A percentile compares a stretch with the other conserved stretches of the same genome.
Evolutionary conservation across 1,140 invertebrate genomes (phyloP).

Genomic region (Drosophila sulfurigaster): DNA sequence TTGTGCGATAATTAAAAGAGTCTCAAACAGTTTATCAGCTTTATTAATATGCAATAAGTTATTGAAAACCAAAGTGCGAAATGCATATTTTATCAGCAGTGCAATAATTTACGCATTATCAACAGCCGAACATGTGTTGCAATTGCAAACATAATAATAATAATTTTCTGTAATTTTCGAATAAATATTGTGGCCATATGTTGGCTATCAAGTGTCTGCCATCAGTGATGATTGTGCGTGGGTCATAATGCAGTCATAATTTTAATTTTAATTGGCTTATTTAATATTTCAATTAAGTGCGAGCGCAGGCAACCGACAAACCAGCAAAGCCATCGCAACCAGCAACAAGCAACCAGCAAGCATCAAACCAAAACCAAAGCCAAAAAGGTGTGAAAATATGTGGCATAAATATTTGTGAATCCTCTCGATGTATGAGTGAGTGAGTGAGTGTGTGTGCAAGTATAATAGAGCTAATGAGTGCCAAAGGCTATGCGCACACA

Average conservation of each 20-base stretch:
- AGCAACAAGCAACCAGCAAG: conserved; percentile 18
- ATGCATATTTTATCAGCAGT: conserved; percentile 34
- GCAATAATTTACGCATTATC: conserved; percentile 60
- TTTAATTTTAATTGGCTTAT: conserved; percentile 64
- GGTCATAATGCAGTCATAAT: conserved; percentile 45
- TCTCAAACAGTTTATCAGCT: conserved; percentile 7
- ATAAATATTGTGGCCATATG: conserved; percentile 20
- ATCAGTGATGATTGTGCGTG: conserved; percentile 29
- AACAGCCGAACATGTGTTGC: conserved; percentile 23
- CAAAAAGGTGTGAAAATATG: conserved; percentile 49
- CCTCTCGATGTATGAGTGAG: not conserved
- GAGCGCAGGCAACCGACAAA: conserved; percentile 12
- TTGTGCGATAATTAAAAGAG: conserved; percentile 37
- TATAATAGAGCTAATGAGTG: conserved; percentile 43
- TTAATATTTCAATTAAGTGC: conserved; percentile 61
- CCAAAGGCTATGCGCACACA: conserved; percentile 13
- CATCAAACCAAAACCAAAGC: conserved; percentile 25
- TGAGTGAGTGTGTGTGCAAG: conserved; percentile 7
- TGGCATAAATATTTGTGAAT: conserved; percentile 28
- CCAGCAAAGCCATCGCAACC: conserved; percentile 16
- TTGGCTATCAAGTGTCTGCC: conserved; percentile 42
- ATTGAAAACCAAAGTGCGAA: not conserved
- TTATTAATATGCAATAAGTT: conserved; percentile 32
- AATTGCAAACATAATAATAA: conserved; percentile 21
- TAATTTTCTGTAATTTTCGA: conserved; percentile 43